A percentile compares a stretch with the other conserved stretches of the same genome.
These are phyloP conservation scores for Hydrolagus colliei DNA, from an alignment of 2,797 vertebrate genomes.

Conservation along the genomic window DNA sequence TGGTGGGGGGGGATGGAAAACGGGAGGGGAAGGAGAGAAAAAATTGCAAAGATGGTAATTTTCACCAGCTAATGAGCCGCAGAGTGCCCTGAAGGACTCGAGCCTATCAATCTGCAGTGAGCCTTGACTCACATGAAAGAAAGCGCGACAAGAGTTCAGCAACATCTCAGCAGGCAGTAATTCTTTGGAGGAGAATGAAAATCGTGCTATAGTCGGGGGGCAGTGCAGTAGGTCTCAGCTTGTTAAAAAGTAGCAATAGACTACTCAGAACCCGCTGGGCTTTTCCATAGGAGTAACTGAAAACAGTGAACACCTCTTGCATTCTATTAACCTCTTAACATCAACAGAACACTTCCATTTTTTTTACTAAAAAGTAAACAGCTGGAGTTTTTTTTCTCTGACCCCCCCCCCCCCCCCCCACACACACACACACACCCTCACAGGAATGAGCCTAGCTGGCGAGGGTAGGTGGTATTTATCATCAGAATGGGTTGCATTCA, in stretches of 20 bases:
- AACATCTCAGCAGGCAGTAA: constrained; percentile 30
- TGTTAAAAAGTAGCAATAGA: neutral
- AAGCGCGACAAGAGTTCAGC: constrained; percentile 16
- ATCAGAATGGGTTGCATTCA: too few relatives aligned
- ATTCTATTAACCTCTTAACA: neutral
- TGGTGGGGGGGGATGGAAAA: too few relatives aligned
- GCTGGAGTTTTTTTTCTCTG: neutral
- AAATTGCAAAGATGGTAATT: constrained; percentile 27
- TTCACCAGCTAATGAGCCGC: constrained; percentile 28
- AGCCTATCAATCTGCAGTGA: constrained; percentile 21
- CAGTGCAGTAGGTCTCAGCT: constrained; percentile 19
- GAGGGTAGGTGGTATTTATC: too few relatives aligned
- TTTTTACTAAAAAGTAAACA: neutral
- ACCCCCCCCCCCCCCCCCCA: too few relatives aligned
- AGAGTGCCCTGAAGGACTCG: neutral
- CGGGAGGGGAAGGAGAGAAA: neutral
- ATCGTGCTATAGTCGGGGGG: neutral
- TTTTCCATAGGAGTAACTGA: neutral
- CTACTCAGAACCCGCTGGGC: neutral
- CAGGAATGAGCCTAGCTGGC: too few relatives aligned
- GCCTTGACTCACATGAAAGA: constrained; percentile 26
- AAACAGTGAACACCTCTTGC: neutral
- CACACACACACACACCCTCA: too few relatives aligned
- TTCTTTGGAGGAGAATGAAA: constrained; percentile 17
- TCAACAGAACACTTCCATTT: neutral